Evolutionary conservation across 2,888 invertebrate species (phyloP).

Genomic region (Pharmacophagus antenor): DNA sequence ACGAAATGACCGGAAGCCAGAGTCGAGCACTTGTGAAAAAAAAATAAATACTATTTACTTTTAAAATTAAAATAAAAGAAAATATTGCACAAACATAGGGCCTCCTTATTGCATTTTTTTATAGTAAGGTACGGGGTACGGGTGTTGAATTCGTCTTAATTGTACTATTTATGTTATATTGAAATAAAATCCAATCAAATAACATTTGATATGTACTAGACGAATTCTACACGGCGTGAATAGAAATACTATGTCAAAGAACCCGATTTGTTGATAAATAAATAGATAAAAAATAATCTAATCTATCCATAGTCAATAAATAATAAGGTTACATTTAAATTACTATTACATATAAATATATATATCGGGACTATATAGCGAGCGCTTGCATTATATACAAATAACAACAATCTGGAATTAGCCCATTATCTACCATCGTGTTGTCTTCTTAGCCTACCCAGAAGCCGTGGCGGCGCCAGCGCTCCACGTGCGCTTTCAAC

Average conservation of each 20-base stretch:
- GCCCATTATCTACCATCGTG: neutral
- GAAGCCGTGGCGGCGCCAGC: neutral
- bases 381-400: constrained; percentile 4
- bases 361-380: constrained; percentile 1
- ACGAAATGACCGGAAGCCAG: constrained; percentile 13
- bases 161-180: neutral
- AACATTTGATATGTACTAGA: neutral
- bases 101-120: constrained; percentile 10
- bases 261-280: constrained; percentile 19
- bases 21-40: constrained; percentile 9
- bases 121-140: neutral
- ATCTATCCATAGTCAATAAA: constrained; percentile 4
- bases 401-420: constrained; percentile 2
- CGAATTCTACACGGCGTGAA: constrained; percentile 2
- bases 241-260: neutral
- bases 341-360: neutral
- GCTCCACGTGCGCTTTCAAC: neutral
- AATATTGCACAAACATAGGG: constrained; percentile 29
- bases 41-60: constrained; percentile 16
- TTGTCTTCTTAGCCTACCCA: neutral
- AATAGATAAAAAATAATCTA: constrained; percentile 2
- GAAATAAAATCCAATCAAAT: too few species aligned
- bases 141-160: constrained; percentile 11
- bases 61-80: constrained; percentile 17
- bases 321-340: neutral